Base-by-base conservation (phyloP, 1,140 invertebrate species). In the Pseudomyrmex sp. region DNA sequence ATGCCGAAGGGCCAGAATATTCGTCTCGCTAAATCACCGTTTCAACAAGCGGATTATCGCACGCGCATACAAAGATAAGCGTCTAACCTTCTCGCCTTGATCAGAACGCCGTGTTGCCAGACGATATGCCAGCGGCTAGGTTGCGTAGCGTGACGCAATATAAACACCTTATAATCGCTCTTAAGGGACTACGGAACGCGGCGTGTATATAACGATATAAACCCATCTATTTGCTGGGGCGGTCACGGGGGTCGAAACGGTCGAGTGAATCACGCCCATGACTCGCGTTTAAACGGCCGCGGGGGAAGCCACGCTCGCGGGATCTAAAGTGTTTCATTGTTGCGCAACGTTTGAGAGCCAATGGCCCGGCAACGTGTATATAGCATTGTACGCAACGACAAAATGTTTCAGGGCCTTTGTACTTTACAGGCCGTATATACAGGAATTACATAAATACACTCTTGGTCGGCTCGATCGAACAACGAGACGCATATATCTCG, bases 81-180 rank as follows among this genome's bases (percentile, higher is more conserved):
- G 46, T 72, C 66, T 72, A 59, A 80, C 56, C 65, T 65, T 79
- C 76, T 59, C 20, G 54, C 15, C 50, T 52, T 59, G 5, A 7
- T 10, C 26, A 5, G 66, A n/a, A 12, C 44, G 76, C 52, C 66
- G 54, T 56, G 20, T 18, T 20, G 35, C 65, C 26, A 63, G 75
- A 73, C 87, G 84, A 89, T 89, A 86, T 88, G 80, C 70, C 59
- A 4, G 20, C 74, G 52, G 20, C 50, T 61, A 46, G 59, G 66
- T 84, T 54, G 70, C 56, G 52, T 59, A 35, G 69, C 62, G 84
- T 86, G 74, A 88, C 52, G 86, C 65, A 72, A 86, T 88, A 89
- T 88, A 89, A 88, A 89, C 80, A 88, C 87, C 88, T 89, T 89
- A 89, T 89, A 80, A 89, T 89, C 82, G 80, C 87, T 80, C 87